Evolutionary conservation across 2,113 vertebrate genomes (phyloP), one percentile per base, ranked within the genome.

Genomic region (Tylochromis polylepis): DNA sequence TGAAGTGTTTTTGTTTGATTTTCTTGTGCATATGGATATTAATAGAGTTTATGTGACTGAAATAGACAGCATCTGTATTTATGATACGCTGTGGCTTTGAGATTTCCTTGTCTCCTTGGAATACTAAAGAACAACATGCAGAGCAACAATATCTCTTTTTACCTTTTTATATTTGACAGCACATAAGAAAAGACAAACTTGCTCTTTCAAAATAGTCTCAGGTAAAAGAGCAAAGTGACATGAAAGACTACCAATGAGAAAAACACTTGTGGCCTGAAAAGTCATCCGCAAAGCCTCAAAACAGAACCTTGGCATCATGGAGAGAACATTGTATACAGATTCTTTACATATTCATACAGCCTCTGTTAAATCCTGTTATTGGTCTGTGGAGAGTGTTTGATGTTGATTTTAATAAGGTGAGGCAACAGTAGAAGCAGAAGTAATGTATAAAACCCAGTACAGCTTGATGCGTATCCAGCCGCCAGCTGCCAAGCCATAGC

Each of bases 371-470:
- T 78, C 75, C 72, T 3, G 53, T 86, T 87, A 88, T 87, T 91
- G 81, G 86, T 93, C 90, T 92, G 87, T 41, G 51, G 72, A 65
- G 79, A 85, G 85, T 85, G 90, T 95, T 94, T 95, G 95, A 95
- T 94, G 92, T 92, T 92, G 92, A 75, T 89, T 93, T 91, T 93
- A 94, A 95, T 94, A 95, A 95, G 93, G 90, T 96, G 93, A 95
- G 90, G 93, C 93, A 94, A 91, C 82, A 91, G 83, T 53, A 77
- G 91, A 88, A 87, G 82, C 36, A 82, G 83, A 46, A 87, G 86
- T 24, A 88, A 70, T 87, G 84, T 78, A 62, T 78, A 55, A 86
- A 89, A 87, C 80, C 88, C 82, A 62, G 83, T 53, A 65, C 85
- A 85, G 88, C 85, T 91, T 62, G 6, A 89, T 70, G 75, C 27